These are phyloP conservation scores for Macrotis lagotis DNA, from an alignment of 2,113 vertebrate species.

Conservation along the genomic window DNA sequence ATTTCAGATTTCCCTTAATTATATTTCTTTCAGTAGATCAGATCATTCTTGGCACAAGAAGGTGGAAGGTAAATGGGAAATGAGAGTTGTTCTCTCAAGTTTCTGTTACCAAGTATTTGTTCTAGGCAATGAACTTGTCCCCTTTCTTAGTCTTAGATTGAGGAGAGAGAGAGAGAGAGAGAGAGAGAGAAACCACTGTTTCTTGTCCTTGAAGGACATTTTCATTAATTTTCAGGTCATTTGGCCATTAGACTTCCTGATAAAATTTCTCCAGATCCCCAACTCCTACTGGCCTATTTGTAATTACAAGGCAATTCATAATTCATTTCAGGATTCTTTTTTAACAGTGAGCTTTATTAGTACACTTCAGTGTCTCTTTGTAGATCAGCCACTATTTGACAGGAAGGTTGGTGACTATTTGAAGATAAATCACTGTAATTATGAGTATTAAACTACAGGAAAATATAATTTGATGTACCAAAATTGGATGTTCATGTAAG, in stretches of 20 bases:
- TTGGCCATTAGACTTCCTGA: background rate
- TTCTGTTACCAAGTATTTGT: too few species aligned
- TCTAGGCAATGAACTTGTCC: too few species aligned
- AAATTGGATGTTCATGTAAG: background rate
- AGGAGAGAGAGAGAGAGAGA: too few species aligned
- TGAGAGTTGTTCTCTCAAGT: too few species aligned
- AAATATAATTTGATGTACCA: background rate
- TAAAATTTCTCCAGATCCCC: background rate
- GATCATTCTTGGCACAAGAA: background rate
- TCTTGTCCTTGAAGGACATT: background rate
- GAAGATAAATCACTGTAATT: too few species aligned
- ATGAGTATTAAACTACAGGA: too few species aligned
- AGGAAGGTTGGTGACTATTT: background rate
- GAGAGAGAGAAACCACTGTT: background rate
- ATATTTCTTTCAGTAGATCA: background rate
- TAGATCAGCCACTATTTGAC: background rate
- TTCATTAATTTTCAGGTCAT: background rate
- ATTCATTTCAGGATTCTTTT: background rate
- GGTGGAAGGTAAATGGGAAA: background rate
- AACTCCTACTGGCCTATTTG: background rate
- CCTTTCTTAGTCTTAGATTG: too few species aligned
- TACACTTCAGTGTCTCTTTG: background rate
- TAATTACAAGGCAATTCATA: background rate
- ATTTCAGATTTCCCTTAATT: background rate
- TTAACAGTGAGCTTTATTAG: background rate